A percentile compares a stretch with the other conserved stretches of the same genome.
phyloP scores from a whole-genome alignment of 1,140 invertebrate genomes.

The Drosophila repletoides region DNA sequence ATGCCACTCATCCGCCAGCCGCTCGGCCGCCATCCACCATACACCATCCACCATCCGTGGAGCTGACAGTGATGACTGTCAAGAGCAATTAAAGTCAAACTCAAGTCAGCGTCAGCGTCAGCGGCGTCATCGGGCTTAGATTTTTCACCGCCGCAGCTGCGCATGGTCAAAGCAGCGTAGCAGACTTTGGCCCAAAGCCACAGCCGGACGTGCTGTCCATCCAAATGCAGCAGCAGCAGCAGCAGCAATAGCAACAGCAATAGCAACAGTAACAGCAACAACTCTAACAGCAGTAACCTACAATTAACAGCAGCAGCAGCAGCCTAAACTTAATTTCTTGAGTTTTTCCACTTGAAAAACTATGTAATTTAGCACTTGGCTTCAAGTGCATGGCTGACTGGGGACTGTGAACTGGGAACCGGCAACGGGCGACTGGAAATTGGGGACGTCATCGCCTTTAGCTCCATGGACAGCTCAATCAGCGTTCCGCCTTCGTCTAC shows the following conservation, averaged over 20 bases:
- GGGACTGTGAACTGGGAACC: neutral
- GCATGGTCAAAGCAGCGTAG: constrained; percentile 60
- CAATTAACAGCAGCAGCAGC: constrained; percentile 60
- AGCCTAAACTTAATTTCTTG: constrained; percentile 73
- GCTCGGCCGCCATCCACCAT: neutral
- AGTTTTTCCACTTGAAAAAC: constrained; percentile 79
- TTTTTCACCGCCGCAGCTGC: constrained; percentile 76
- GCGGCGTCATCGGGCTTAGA: constrained; percentile 58
- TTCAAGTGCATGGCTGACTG: constrained; percentile 46
- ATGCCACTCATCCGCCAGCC: constrained; percentile 20
- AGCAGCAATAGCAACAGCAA: constrained; percentile 16
- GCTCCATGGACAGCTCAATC: constrained; percentile 62
- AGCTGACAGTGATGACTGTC: constrained; percentile 81
- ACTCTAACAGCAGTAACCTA: constrained; percentile 51
- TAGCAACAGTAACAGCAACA: constrained; percentile 18
- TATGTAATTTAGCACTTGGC: constrained; percentile 79
- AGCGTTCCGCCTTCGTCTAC: constrained; percentile 27
- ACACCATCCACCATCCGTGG: neutral
- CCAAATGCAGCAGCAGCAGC: constrained; percentile 35
- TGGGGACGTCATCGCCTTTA: constrained; percentile 21
- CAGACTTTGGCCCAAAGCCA: constrained; percentile 8
- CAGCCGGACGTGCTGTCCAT: constrained; percentile 67
- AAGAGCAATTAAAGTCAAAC: constrained; percentile 82
- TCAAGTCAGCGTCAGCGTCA: constrained; percentile 57
- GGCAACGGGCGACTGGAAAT: constrained; percentile 26